Evolutionary conservation across 1,140 invertebrate species (phyloP).

Genomic region (Drosophila ironensis): DNA sequence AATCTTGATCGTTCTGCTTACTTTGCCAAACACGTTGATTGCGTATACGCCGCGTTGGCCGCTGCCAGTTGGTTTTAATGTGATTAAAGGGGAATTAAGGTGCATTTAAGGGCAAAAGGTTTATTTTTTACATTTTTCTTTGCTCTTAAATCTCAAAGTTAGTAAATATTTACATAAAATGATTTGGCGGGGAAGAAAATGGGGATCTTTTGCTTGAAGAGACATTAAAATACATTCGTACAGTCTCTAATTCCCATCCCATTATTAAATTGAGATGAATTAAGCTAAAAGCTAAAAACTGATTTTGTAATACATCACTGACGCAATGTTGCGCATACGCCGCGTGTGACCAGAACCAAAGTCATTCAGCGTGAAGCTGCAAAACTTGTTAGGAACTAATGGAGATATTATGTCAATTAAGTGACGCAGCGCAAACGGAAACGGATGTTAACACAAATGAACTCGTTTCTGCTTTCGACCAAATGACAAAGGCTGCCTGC

Average conservation of each 20-base stretch:
- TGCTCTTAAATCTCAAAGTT: too few species aligned
- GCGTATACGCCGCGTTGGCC: constrained; percentile 7
- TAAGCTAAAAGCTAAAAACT: too few species aligned
- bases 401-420: constrained; percentile 26
- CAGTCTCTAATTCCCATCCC: too few species aligned
- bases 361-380: constrained; percentile 6
- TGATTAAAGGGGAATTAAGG: too few species aligned
- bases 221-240: too few species aligned
- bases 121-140: too few species aligned
- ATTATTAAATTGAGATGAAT: neutral
- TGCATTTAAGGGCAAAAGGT: too few species aligned
- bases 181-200: too few species aligned
- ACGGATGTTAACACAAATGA: constrained; percentile 8
- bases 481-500: constrained; percentile 32
- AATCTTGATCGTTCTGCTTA: constrained; percentile 1
- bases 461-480: neutral
- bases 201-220: too few species aligned
- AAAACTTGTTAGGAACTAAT: constrained; percentile 3
- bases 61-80: too few species aligned
- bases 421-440: constrained; percentile 17
- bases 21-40: neutral
- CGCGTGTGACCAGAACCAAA: neutral
- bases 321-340: constrained; percentile 17
- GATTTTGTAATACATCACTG: neutral
- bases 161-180: too few species aligned